Percentiles rank a stretch among this genome's conserved stretches.
Evolutionary conservation across 2,797 vertebrate genomes (phyloP).

Genomic region (Florisuga fusca): DNA sequence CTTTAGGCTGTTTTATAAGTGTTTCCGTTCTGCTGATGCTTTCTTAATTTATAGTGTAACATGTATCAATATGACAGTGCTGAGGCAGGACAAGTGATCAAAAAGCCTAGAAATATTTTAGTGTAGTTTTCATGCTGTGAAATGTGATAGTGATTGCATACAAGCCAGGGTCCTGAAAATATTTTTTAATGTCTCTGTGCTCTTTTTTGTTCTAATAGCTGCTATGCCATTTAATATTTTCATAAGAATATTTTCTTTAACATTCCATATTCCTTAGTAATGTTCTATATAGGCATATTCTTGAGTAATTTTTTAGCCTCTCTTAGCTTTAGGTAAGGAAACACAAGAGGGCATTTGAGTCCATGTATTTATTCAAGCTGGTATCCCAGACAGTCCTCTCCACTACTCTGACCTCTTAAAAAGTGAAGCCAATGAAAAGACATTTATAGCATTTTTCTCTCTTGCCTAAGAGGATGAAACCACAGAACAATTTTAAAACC

Average conservation of each 20-base stretch:
- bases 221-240: neutral
- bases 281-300: neutral
- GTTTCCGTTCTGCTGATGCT: neutral
- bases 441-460: neutral
- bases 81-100: neutral
- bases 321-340: neutral
- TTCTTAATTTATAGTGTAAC: neutral
- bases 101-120: neutral
- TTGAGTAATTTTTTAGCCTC: neutral
- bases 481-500: neutral
- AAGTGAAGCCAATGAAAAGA: neutral
- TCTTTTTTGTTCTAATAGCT: neutral
- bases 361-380: neutral
- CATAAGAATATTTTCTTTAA: neutral
- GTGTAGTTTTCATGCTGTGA: neutral
- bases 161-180: neutral
- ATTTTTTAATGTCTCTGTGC: neutral
- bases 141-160: neutral
- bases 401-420: neutral
- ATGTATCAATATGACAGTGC: neutral
- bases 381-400: neutral
- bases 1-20: neutral
- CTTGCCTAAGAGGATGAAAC: neutral
- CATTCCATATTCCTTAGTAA: neutral
- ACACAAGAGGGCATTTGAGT: constrained; percentile 59